Evolutionary conservation across 2,888 invertebrate species (phyloP).

Genomic region (Blastobasis adustella): DNA sequence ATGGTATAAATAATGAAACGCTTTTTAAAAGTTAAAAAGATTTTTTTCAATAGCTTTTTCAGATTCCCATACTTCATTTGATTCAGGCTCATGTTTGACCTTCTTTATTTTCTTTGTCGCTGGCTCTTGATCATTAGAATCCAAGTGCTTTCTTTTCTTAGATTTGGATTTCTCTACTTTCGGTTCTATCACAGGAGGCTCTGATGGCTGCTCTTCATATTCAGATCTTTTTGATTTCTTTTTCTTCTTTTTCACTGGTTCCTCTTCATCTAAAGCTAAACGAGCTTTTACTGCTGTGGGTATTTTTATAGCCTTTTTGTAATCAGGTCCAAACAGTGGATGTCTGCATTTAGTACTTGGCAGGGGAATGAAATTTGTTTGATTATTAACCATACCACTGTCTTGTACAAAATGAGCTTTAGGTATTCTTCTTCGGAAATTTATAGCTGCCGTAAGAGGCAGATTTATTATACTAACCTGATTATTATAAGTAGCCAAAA

Average conservation of each 20-base stretch:
- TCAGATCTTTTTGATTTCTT: constrained; percentile 7
- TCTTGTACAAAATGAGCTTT: constrained; percentile 40
- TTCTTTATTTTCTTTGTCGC: constrained; percentile 27
- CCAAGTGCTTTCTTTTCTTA: constrained; percentile 35
- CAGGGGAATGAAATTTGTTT: constrained; percentile 43
- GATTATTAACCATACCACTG: constrained; percentile 29
- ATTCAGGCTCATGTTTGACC: constrained; percentile 33
- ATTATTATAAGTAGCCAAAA: constrained; percentile 24
- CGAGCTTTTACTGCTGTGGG: constrained; percentile 30
- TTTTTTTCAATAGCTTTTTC: constrained; percentile 57
- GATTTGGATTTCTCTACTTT: constrained; percentile 14
- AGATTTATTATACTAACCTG: constrained; percentile 29
- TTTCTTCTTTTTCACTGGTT: neutral
- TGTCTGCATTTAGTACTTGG: constrained; percentile 58
- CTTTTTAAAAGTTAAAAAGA: constrained; percentile 47
- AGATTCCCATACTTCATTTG: constrained; percentile 50
- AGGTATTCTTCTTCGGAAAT: constrained; percentile 45
- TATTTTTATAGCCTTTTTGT: constrained; percentile 44
- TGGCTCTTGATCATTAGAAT: constrained; percentile 3
- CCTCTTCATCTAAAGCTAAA: constrained; percentile 12
- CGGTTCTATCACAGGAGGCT: neutral
- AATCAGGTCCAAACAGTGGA: constrained; percentile 53
- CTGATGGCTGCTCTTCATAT: neutral
- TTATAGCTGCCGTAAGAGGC: constrained; percentile 28
- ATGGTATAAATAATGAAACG: no score